Evolutionary conservation across 1,140 invertebrate species (phyloP).

Genomic region (Euura saliciscinereae): DNA sequence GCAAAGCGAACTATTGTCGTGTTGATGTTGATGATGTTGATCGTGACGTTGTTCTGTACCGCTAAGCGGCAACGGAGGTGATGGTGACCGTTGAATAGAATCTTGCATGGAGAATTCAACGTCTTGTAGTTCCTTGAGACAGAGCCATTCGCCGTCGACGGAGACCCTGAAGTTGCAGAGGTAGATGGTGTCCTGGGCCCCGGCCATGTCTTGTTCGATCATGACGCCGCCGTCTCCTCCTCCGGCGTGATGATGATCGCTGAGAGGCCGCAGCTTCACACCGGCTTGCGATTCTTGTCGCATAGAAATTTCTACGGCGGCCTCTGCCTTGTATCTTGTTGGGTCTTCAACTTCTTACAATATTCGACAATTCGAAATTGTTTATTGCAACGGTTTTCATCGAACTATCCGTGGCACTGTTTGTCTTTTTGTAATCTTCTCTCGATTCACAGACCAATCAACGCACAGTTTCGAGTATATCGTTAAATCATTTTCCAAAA

Average conservation of each 20-base stretch:
- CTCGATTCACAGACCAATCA: no score
- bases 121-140: conserved; percentile 90
- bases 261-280: conserved; percentile 48
- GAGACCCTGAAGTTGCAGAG: conserved; percentile 96
- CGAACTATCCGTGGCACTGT: no score
- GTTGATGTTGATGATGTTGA: conserved; percentile 33
- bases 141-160: conserved; percentile 97
- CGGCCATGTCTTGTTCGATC: conserved; percentile 74
- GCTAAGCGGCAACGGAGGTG: conserved; percentile 55
- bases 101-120: conserved; percentile 80
- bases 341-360: no score
- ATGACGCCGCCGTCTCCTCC: conserved; percentile 41
- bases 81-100: conserved; percentile 66
- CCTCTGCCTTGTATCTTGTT: neutral
- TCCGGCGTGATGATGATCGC: conserved; percentile 41
- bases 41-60: conserved; percentile 44
- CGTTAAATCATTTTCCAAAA: no score
- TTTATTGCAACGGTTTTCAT: no score
- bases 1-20: conserved; percentile 48
- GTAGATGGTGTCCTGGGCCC: conserved; percentile 95
- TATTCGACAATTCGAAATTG: no score
- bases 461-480: no score
- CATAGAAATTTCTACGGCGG: conserved; percentile 42
- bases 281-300: conserved; percentile 49
- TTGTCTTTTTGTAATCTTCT: no score